Evolutionary conservation across 2,888 invertebrate species (phyloP).

Genomic region (Zootermopsis nevadensis): DNA sequence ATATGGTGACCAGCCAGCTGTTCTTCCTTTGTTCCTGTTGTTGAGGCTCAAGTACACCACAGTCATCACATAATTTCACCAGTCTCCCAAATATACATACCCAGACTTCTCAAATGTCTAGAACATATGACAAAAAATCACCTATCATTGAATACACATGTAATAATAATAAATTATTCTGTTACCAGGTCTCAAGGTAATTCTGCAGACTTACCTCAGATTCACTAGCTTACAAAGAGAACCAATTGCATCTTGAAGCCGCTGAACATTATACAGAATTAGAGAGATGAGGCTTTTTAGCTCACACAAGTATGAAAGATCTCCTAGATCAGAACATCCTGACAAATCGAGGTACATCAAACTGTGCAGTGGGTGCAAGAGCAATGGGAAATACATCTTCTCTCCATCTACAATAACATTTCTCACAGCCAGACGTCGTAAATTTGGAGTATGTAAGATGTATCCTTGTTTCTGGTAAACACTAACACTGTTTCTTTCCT

Average conservation of each 20-base stretch:
- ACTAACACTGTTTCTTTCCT: conserved; percentile 47
- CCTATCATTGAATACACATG: too few relatives aligned
- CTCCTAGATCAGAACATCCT: conserved; percentile 72
- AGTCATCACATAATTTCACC: too few relatives aligned
- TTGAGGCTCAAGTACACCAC: too few relatives aligned
- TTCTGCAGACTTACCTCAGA: conserved; percentile 62
- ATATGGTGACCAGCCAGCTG: too few relatives aligned
- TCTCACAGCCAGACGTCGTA: conserved; percentile 66
- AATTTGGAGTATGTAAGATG: conserved; percentile 70
- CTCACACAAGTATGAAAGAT: conserved; percentile 74
- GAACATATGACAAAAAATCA: too few relatives aligned
- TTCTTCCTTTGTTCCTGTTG: too few relatives aligned
- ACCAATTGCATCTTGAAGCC: conserved; percentile 67
- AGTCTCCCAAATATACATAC: too few relatives aligned
- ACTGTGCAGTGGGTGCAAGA: conserved; percentile 70
- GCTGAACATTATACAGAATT: conserved; percentile 83
- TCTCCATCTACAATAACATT: conserved; percentile 53
- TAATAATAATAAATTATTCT: too few relatives aligned
- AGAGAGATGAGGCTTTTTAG: conserved; percentile 78
- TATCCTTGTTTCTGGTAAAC: conserved; percentile 64
- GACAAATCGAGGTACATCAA: conserved; percentile 80
- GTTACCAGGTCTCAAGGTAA: neutral
- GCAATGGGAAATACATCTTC: conserved; percentile 62
- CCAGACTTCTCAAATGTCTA: too few relatives aligned
- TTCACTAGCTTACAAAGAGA: conserved; percentile 64